Evolutionary conservation across 2,113 vertebrate genomes (phyloP).

Genomic region (Perognathus longimembris): DNA sequence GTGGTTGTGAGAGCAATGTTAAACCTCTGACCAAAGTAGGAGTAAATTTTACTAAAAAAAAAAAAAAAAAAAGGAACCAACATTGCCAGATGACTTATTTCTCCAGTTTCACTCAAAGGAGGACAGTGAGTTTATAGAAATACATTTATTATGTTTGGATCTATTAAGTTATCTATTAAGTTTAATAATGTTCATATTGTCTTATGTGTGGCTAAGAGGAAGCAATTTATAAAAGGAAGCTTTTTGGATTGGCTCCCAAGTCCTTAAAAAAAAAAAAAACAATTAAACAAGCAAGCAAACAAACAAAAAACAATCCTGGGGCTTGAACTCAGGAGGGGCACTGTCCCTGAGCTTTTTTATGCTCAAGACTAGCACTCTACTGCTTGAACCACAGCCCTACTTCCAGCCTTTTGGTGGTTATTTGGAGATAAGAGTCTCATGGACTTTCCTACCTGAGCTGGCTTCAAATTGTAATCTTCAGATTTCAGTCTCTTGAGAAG

Average conservation of each 20-base stretch:
- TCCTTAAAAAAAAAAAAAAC: no score
- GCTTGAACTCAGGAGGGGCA: no score
- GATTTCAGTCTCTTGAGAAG: no score
- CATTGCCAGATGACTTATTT: neutral
- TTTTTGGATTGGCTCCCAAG: slow-evolving; percentile 23
- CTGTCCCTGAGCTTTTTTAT: no score
- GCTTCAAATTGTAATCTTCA: no score
- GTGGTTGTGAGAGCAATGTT: neutral
- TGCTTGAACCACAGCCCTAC: no score
- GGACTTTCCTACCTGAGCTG: no score
- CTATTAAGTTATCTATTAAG: neutral
- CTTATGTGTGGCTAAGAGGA: slow-evolving; percentile 2
- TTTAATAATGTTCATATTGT: neutral
- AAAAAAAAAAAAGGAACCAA: neutral
- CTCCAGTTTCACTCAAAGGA: slow-evolving; percentile 2
- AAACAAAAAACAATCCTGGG: no score
- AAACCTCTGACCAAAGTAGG: neutral
- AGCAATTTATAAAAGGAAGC: neutral
- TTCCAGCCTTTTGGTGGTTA: no score
- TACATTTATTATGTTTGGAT: neutral
- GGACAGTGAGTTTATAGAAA: neutral
- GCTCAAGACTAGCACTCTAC: no score
- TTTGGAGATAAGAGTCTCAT: no score
- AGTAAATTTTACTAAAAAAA: slow-evolving; percentile 57
- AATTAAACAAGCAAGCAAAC: no score